These are phyloP conservation scores for Hyles vespertilio DNA, from an alignment of 1,140 invertebrate genomes.

Conservation along the genomic window DNA sequence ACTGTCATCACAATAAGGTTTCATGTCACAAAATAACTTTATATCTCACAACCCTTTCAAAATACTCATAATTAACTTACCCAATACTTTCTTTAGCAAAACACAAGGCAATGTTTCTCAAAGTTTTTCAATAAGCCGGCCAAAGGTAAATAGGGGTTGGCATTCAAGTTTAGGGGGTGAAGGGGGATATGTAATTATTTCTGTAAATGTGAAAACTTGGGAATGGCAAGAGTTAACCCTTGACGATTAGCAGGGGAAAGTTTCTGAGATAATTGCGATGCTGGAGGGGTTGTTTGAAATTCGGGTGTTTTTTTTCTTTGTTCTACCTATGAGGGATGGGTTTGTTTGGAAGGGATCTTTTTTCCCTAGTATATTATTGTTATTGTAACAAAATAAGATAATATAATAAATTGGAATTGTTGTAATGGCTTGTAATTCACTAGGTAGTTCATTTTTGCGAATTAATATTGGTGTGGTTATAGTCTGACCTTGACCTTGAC, in stretches of 20 bases:
- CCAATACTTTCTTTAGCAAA: neutral
- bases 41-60: too few species aligned
- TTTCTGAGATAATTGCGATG: constrained; percentile 25
- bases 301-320: constrained; percentile 5
- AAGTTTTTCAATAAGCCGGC: constrained; percentile 37
- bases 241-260: constrained; percentile 26
- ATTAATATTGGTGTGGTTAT: too few species aligned
- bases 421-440: too few species aligned
- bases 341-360: too few species aligned
- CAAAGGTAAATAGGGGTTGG: constrained; percentile 39
- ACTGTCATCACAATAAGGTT: too few species aligned
- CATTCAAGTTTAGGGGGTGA: constrained; percentile 25
- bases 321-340: neutral
- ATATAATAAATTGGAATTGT: too few species aligned
- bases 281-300: constrained; percentile 12
- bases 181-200: constrained; percentile 36
- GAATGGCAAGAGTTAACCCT: constrained; percentile 25
- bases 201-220: constrained; percentile 39
- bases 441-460: too few species aligned
- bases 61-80: too few species aligned
- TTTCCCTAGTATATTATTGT: too few species aligned
- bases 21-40: too few species aligned
- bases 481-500: too few species aligned
- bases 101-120: constrained; percentile 27
- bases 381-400: too few species aligned